A percentile compares a stretch with the other conserved stretches of the same genome.
Evolutionary conservation across 2,113 vertebrate species (phyloP).

Genomic region (Lasiurus borealis): DNA sequence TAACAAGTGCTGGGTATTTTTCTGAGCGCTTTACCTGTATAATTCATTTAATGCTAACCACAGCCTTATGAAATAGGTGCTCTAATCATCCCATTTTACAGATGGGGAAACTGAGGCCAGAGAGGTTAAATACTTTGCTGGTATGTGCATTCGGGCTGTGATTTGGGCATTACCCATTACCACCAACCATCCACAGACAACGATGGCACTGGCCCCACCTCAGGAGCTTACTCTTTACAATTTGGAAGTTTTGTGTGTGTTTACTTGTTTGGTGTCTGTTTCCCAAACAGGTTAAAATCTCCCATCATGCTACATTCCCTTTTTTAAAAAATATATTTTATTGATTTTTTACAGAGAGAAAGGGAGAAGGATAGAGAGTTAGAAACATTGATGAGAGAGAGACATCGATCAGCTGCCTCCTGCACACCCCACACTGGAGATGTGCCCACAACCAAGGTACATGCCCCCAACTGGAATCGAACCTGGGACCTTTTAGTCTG

Average conservation of each 20-base stretch:
- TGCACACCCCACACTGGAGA: too few species aligned
- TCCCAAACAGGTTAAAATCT: not conserved
- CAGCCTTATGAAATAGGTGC: not conserved
- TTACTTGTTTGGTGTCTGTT: not conserved
- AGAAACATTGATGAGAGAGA: too few species aligned
- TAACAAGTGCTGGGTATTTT: not conserved
- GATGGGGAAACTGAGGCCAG: not conserved
- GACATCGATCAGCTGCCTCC: too few species aligned
- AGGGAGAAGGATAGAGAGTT: too few species aligned
- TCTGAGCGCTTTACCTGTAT: not conserved
- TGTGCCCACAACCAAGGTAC: too few species aligned
- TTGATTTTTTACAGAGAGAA: too few species aligned
- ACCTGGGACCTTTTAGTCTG: too few species aligned
- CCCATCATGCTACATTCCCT: not conserved
- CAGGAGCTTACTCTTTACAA: not conserved
- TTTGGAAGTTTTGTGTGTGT: not conserved
- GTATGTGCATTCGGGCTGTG: not conserved
- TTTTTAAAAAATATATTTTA: too few species aligned
- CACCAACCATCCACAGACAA: not conserved
- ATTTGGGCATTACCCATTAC: not conserved
- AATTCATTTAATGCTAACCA: not conserved
- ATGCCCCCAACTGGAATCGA: too few species aligned
- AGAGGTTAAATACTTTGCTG: not conserved
- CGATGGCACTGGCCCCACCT: accelerated
- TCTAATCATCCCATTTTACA: not conserved